A percentile compares a stretch with the other conserved stretches of the same genome.
Conservation (phyloP, 2,888 invertebrate species). For the Acanthosoma haemorrhoidale region DNA sequence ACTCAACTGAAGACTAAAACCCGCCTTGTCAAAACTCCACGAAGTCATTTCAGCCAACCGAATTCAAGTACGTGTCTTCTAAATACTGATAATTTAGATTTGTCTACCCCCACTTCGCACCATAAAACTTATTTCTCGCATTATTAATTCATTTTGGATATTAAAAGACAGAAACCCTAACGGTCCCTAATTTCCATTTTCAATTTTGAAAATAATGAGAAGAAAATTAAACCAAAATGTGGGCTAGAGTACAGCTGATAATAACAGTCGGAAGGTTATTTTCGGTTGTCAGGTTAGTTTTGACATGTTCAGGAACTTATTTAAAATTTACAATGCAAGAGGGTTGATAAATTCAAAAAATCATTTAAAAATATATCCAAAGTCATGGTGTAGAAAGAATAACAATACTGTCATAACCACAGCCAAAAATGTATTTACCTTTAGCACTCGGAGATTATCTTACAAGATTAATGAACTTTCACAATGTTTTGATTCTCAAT, state of each 20-base stretch:
- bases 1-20: background rate
- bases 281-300: background rate
- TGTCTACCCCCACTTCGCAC: background rate
- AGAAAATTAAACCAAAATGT: background rate
- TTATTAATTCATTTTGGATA: background rate
- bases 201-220: background rate
- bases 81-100: too few species aligned
- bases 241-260: background rate
- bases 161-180: background rate
- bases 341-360: background rate
- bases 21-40: background rate
- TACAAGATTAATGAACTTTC: background rate
- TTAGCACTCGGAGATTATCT: background rate
- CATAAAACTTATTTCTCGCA: background rate
- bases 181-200: background rate
- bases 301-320: slow-evolving; percentile 25
- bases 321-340: background rate
- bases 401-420: too few species aligned
- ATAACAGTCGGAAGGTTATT: background rate
- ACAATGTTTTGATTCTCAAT: background rate
- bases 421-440: too few species aligned
- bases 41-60: background rate
- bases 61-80: background rate
- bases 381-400: background rate
- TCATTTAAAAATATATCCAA: background rate